phyloP scores from a whole-genome alignment of 2,113 vertebrate species.

The Rhodinocichla rosea region DNA sequence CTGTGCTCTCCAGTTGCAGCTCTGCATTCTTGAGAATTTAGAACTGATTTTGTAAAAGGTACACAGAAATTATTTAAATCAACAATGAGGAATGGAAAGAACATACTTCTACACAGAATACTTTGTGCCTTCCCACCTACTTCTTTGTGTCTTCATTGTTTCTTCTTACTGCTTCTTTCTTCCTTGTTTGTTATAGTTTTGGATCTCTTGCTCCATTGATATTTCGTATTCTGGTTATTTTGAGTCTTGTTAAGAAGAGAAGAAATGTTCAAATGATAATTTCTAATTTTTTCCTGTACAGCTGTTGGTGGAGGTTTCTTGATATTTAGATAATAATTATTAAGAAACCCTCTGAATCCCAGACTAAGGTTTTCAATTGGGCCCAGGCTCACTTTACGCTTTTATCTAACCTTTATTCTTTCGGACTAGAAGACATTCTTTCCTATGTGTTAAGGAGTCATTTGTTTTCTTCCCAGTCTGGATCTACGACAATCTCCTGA shows the following conservation, averaged over 20 bases:
- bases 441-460: not conserved
- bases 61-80: not conserved
- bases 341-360: not conserved
- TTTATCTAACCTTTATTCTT: not conserved
- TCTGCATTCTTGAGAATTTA: not conserved
- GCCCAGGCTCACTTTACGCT: not conserved
- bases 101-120: not conserved
- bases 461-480: not conserved
- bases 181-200: not conserved
- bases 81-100: not conserved
- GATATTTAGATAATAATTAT: not conserved
- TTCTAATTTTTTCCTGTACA: not conserved
- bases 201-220: not conserved
- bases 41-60: not conserved
- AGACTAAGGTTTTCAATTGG: not conserved
- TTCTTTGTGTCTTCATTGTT: not conserved
- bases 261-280: not conserved
- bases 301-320: not conserved
- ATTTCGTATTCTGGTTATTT: not conserved
- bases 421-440: not conserved
- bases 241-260: not conserved
- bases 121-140: not conserved
- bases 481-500: not conserved
- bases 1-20: not conserved
- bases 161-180: not conserved